Evolutionary conservation across 2,797 vertebrate genomes (phyloP).

Genomic region (Tokudaia tokunoshimensis): DNA sequence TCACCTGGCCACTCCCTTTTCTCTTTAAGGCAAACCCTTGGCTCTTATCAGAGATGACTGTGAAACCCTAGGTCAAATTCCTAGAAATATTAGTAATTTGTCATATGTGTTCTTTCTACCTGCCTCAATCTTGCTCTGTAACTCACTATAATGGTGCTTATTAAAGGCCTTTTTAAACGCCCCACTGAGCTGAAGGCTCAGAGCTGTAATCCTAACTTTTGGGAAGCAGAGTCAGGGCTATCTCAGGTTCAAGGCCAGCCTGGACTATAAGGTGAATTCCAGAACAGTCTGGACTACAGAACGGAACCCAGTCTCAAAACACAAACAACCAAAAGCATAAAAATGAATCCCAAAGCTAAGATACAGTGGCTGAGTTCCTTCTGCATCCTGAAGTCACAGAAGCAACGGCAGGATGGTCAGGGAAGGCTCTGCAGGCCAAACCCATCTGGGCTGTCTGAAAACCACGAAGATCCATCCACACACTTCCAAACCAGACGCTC

Average conservation of each 20-base stretch:
- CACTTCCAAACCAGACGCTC: no score
- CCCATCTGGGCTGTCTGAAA: neutral
- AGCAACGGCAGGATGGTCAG: neutral
- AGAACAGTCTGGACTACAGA: neutral
- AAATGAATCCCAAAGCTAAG: neutral
- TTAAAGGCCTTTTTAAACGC: neutral
- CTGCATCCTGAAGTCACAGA: neutral
- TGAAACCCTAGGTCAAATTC: neutral
- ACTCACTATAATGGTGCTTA: neutral
- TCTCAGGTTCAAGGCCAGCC: neutral
- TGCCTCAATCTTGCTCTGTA: neutral
- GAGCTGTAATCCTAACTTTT: neutral
- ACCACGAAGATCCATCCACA: neutral
- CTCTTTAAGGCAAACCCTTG: neutral
- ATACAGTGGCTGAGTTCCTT: neutral
- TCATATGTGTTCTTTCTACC: neutral
- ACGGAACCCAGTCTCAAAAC: neutral
- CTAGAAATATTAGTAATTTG: neutral
- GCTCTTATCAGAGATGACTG: neutral
- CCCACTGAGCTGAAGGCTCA: neutral
- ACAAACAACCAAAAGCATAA: neutral
- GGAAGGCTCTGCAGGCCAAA: neutral
- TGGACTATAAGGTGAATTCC: neutral
- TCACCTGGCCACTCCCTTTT: neutral
- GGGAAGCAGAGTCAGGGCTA: neutral